phyloP scores from a whole-genome alignment of 2,888 invertebrate genomes.

The Coelogynopora nodosa region DNA sequence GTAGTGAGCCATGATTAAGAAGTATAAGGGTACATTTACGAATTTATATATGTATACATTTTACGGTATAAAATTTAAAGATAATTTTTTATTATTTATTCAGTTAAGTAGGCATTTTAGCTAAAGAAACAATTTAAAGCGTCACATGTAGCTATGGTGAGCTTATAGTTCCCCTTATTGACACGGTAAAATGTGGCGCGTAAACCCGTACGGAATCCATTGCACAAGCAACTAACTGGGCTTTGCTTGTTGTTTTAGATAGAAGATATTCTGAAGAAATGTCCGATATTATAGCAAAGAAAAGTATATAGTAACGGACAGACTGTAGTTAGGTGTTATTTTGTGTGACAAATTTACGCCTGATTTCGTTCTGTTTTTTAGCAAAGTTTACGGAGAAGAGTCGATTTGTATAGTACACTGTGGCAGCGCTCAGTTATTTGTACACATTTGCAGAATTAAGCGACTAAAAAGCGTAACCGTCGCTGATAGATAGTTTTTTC shows the following conservation, averaged over 20 bases:
- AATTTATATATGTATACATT: no score
- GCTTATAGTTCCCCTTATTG: not conserved
- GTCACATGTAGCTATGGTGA: no score
- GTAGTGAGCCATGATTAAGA: no score
- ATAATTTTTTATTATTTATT: not conserved
- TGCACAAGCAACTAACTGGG: not conserved
- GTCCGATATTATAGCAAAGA: not conserved
- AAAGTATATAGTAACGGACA: no score
- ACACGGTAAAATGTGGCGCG: not conserved
- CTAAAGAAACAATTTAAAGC: not conserved
- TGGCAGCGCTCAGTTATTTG: no score
- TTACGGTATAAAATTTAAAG: no score
- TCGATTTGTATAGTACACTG: not conserved
- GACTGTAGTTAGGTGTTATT: not conserved
- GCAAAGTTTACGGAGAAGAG: not conserved
- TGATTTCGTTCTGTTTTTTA: not conserved
- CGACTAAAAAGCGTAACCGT: not conserved
- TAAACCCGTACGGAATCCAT: not conserved
- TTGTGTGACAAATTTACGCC: slow-evolving; percentile 22
- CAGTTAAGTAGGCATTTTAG: slow-evolving; percentile 21
- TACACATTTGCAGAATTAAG: no score
- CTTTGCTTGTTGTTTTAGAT: not conserved
- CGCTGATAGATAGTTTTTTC: not conserved
- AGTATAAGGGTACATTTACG: no score
- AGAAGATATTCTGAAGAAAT: not conserved